A percentile compares a stretch with the other conserved stretches of the same genome.
Conservation (phyloP, 2,888 invertebrate genomes). For the Microplitis deprimator region DNA sequence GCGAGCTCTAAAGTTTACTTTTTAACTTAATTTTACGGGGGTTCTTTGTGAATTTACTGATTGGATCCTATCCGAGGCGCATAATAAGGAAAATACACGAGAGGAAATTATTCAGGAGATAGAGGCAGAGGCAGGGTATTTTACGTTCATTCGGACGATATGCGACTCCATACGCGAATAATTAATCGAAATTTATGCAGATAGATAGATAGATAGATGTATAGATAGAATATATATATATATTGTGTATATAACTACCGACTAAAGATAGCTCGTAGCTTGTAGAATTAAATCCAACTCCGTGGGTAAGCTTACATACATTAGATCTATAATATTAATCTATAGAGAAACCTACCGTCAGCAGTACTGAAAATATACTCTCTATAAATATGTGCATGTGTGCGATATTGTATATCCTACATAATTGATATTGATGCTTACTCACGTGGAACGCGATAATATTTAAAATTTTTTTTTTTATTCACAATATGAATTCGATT, state of each 20-base stretch:
- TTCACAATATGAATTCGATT: neutral
- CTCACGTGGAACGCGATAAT: slow-evolving; percentile 49
- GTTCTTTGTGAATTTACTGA: slow-evolving; percentile 31
- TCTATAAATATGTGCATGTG: slow-evolving; percentile 3
- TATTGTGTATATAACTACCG: neutral
- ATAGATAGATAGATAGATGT: slow-evolving; percentile 48
- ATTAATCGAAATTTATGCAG: slow-evolving; percentile 63
- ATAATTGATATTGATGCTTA: slow-evolving; percentile 59
- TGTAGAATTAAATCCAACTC: slow-evolving; percentile 4
- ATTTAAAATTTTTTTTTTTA: slow-evolving; percentile 36
- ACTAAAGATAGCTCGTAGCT: slow-evolving; percentile 37
- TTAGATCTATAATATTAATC: neutral
- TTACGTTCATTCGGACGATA: slow-evolving; percentile 38
- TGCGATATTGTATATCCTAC: slow-evolving; percentile 46
- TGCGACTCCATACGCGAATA: slow-evolving; percentile 53
- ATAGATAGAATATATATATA: neutral
- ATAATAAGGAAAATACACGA: slow-evolving; percentile 43
- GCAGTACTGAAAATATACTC: slow-evolving; percentile 11
- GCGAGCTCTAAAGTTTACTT: neutral
- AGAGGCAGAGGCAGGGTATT: slow-evolving; percentile 43
- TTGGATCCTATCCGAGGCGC: slow-evolving; percentile 26
- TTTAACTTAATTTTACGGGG: neutral
- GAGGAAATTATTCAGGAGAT: slow-evolving; percentile 47
- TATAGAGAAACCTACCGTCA: neutral
- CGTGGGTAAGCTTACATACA: slow-evolving; percentile 5